A percentile compares a stretch with the other conserved stretches of the same genome.
Evolutionary conservation across 2,797 vertebrate species (phyloP).

Genomic region (Eleutherodactylus coqui): DNA sequence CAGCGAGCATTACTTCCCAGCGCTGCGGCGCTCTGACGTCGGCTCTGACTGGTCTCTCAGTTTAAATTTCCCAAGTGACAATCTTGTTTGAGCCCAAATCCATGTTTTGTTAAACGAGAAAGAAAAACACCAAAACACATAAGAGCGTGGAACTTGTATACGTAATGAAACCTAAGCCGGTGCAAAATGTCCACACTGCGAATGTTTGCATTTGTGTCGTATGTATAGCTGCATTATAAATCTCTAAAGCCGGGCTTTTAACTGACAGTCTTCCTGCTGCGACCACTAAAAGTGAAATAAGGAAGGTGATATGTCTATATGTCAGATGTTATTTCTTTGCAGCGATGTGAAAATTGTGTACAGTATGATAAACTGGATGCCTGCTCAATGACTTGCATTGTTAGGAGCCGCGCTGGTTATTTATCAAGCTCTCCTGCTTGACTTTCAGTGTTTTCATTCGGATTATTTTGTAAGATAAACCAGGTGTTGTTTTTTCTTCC

Average conservation of each 20-base stretch:
- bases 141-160: conserved; percentile 39
- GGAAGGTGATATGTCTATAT: conserved; percentile 60
- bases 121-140: conserved; percentile 56
- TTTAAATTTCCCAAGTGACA: conserved; percentile 56
- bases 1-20: conserved; percentile 9
- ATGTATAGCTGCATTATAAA: conserved; percentile 58
- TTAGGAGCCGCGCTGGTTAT: conserved; percentile 18
- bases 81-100: conserved; percentile 39
- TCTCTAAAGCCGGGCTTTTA: conserved; percentile 53
- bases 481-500: conserved; percentile 29
- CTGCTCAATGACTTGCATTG: conserved; percentile 46
- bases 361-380: conserved; percentile 44
- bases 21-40: background rate
- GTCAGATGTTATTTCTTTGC: conserved; percentile 59
- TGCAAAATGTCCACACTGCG: conserved; percentile 56
- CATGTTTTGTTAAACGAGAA: conserved; percentile 52
- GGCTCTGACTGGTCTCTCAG: conserved; percentile 17
- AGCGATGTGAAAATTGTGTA: conserved; percentile 41
- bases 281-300: conserved; percentile 58
- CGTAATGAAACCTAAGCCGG: conserved; percentile 60
- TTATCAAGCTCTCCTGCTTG: conserved; percentile 44
- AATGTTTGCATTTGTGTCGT: conserved; percentile 60
- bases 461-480: conserved; percentile 32
- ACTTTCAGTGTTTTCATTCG: conserved; percentile 28
- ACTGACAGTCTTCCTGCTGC: conserved; percentile 57